Evolutionary conservation across 1,140 invertebrate genomes (phyloP).

Genomic region (Euura lappo): DNA sequence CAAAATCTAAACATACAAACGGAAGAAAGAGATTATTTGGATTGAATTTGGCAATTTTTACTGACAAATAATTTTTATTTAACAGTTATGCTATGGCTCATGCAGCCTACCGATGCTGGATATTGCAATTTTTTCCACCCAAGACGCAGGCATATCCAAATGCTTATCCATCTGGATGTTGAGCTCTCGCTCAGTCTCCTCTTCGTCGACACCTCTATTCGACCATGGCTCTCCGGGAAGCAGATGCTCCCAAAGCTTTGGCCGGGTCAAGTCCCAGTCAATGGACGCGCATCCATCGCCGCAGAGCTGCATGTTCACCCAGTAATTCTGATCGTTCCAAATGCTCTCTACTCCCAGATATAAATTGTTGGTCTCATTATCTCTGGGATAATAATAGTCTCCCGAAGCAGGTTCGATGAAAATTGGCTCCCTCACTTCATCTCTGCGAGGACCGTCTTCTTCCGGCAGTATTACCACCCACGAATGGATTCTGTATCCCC

Average conservation of each 20-base stretch:
- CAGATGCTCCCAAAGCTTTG: constrained; percentile 72
- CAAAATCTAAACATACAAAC: constrained; percentile 65
- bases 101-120: constrained; percentile 63
- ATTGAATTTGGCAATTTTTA: background rate
- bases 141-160: constrained; percentile 81
- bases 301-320: constrained; percentile 75
- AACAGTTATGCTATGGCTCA: background rate
- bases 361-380: constrained; percentile 63
- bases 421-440: constrained; percentile 68
- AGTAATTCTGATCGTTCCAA: constrained; percentile 90
- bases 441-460: constrained; percentile 47
- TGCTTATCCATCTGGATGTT: constrained; percentile 67
- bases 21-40: background rate
- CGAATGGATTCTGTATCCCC: constrained; percentile 78
- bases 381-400: constrained; percentile 36
- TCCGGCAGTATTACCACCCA: constrained; percentile 80
- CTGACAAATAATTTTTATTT: constrained; percentile 1
- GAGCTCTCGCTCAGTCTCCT: constrained; percentile 41
- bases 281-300: constrained; percentile 54
- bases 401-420: constrained; percentile 88
- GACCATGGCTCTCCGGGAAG: constrained; percentile 69
- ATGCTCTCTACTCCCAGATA: constrained; percentile 84
- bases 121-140: constrained; percentile 76
- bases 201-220: constrained; percentile 43
- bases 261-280: constrained; percentile 67